Base-by-base conservation (phyloP, 35 echinoderm and acorn worm species). In the Nesometra sesokonis region DNA sequence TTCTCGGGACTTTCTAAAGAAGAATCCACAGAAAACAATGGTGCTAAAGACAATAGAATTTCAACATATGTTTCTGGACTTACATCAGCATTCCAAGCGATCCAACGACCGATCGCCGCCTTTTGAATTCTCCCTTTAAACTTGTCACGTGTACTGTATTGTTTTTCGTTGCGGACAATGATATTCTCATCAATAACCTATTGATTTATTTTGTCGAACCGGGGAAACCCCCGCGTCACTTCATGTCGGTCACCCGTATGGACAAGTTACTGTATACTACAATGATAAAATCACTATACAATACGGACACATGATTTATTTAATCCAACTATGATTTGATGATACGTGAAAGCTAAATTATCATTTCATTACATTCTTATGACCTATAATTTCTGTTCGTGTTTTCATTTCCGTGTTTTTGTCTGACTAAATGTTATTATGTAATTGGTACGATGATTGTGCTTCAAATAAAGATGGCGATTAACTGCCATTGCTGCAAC, bases 1-100 rank as follows among this genome's bases (percentile, higher is more conserved):
- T 93, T 97, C 19, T 91, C 93, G 37, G 94, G 94, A 84, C 88
- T 97, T 37, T 93, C 94, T 36, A 91, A 89, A 27, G 94, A 93
- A 7, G 85, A 67, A 67, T 67, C 52, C 9, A 13, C 52, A 11
- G 52, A 67, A 67, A 67, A 67, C 2, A 67, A 11, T 19, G 52
- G 52, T 67, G 52, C 52, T 67, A 67, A 67, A 43, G 39, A 43
- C 39, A 43, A 43, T 43, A 4, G 39, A 67, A 67, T 67, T 67
- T 19, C 52, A 67, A 67, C 52, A 67, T 67, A 67, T 67, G 52
- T 67, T 67, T 67, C 52, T 67, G 52, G 52, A 27, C 8, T 67
- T 67, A 17, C 52, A 67, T 67, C 52, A 67, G 52, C 52, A 67
- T 67, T 67, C 52, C 52, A 67, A 27, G 52, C 52, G 52, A 67